Conservation (phyloP, 2,797 vertebrate species). For the Sebastiscus tertius region DNA sequence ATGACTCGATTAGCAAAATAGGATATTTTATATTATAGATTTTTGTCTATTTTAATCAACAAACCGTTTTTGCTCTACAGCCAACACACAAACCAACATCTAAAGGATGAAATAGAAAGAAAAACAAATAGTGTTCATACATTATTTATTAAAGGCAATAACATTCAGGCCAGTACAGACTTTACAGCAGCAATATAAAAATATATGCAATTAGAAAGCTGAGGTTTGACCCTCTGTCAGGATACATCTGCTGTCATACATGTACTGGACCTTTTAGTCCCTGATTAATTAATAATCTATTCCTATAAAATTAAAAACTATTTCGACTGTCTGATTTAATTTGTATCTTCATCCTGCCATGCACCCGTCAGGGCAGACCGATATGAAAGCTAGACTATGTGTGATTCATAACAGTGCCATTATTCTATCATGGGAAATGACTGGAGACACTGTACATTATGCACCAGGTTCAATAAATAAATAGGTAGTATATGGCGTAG, state of each 20-base stretch:
- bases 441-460: not conserved
- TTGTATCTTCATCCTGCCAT: not conserved
- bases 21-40: not conserved
- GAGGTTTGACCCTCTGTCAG: not conserved
- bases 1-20: too few species aligned
- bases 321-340: not conserved
- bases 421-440: not conserved
- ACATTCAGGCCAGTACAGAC: not conserved
- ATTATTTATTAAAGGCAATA: slow-evolving; percentile 62
- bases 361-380: not conserved
- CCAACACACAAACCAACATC: not conserved
- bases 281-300: not conserved
- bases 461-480: slow-evolving; percentile 27
- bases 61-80: not conserved
- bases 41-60: not conserved
- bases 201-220: slow-evolving; percentile 3
- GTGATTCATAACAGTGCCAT: not conserved
- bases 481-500: slow-evolving; percentile 4
- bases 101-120: not conserved
- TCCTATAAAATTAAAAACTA: not conserved
- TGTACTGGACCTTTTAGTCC: not conserved
- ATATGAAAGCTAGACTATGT: not conserved
- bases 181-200: slow-evolving; percentile 42
- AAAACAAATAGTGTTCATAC: not conserved
- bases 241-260: not conserved